These are phyloP conservation scores for Discoglossus pictus DNA, from an alignment of 2,797 vertebrate species.

Conservation along the genomic window DNA sequence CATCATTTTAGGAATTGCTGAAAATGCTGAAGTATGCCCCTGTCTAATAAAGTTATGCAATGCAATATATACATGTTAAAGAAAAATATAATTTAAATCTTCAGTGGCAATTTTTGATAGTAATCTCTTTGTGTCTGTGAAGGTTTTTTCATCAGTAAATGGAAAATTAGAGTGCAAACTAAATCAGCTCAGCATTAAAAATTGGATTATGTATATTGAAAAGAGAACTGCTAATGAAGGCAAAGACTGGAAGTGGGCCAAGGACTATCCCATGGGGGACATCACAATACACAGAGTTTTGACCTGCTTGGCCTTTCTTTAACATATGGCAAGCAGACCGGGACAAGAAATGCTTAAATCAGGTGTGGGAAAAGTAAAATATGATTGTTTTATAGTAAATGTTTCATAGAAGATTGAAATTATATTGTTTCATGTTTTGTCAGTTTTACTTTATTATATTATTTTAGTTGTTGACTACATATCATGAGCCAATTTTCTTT, in stretches of 20 bases:
- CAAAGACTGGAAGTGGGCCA: conserved; percentile 27
- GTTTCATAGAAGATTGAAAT: too few species aligned
- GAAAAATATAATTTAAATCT: conserved; percentile 17
- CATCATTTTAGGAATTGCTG: too few species aligned
- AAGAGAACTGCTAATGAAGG: conserved; percentile 45
- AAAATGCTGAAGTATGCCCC: too few species aligned
- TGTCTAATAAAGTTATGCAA: background rate
- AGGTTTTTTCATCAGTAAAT: conserved; percentile 21
- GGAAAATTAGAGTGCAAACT: conserved; percentile 17
- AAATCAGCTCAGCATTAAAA: conserved; percentile 44
- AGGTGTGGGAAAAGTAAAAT: too few species aligned
- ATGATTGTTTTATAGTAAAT: too few species aligned
- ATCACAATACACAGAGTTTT: conserved; percentile 20
- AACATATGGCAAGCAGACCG: background rate
- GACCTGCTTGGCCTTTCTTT: conserved; percentile 9
- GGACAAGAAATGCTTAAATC: too few species aligned
- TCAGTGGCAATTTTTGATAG: conserved; percentile 13
- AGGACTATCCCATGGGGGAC: conserved; percentile 24
- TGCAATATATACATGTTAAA: conserved; percentile 29
- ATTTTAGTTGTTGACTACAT: too few species aligned
- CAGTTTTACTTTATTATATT: too few species aligned
- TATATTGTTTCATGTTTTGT: too few species aligned
- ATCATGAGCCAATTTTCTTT: too few species aligned
- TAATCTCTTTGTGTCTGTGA: conserved; percentile 15
- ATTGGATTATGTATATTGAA: conserved; percentile 39